phyloP scores from a whole-genome alignment of 2,888 invertebrate species.

The Drosophila mayaguana region DNA sequence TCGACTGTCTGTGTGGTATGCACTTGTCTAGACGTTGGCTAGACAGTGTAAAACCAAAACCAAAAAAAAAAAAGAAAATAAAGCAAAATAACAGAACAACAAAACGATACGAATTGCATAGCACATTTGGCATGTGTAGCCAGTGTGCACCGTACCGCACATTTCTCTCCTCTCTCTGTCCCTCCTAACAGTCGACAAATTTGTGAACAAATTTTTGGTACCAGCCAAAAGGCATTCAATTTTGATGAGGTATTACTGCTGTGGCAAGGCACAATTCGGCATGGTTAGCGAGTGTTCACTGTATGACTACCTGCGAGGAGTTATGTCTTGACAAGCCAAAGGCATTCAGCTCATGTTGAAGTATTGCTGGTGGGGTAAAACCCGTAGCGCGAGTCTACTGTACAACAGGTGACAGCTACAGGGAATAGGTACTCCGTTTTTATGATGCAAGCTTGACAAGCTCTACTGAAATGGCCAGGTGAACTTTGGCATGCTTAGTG shows the following conservation, averaged over 20 bases:
- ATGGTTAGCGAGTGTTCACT: background rate
- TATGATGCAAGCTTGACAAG: no score
- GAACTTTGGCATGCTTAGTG: background rate
- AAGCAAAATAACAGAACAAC: slow-evolving; percentile 54
- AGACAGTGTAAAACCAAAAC: slow-evolving; percentile 84
- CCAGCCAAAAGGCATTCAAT: background rate
- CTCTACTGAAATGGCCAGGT: background rate
- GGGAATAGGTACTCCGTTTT: no score
- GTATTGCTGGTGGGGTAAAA: no score
- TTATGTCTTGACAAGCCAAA: background rate
- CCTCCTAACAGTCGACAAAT: slow-evolving; percentile 66
- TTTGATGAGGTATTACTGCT: slow-evolving; percentile 3
- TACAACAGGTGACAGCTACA: no score
- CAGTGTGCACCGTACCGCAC: slow-evolving; percentile 20
- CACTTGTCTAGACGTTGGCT: slow-evolving; percentile 84
- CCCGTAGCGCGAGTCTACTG: no score
- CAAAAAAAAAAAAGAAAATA: slow-evolving; percentile 41
- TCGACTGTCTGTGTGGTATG: slow-evolving; percentile 78
- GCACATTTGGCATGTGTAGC: slow-evolving; percentile 66
- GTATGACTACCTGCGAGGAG: background rate
- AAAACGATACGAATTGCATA: slow-evolving; percentile 73
- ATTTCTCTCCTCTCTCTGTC: background rate
- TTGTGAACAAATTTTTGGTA: slow-evolving; percentile 35
- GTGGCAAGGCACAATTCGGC: background rate
- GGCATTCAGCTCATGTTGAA: background rate